These are phyloP conservation scores for Eupeodes latifasciatus DNA, from an alignment of 2,888 invertebrate species.

Conservation along the genomic window DNA sequence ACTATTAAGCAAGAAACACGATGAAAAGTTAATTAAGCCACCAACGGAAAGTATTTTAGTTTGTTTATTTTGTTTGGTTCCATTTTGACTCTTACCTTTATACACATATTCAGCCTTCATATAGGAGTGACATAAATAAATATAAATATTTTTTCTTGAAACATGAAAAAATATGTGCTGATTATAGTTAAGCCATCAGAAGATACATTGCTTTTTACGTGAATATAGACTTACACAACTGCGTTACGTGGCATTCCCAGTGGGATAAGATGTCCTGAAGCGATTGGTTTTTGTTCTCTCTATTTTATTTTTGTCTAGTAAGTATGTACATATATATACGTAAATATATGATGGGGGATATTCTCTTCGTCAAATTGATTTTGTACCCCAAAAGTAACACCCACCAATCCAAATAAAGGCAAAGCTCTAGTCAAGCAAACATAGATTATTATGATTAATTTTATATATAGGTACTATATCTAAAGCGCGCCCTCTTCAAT, in stretches of 20 bases:
- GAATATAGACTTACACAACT: background rate
- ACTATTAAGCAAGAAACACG: background rate
- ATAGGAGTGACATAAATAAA: background rate
- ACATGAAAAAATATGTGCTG: slow-evolving; percentile 35
- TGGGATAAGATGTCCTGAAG: slow-evolving; percentile 27
- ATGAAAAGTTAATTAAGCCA: slow-evolving; percentile 64
- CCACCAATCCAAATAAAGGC: slow-evolving; percentile 51
- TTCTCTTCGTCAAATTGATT: slow-evolving; percentile 71
- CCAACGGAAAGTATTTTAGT: slow-evolving; percentile 7
- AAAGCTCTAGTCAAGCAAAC: slow-evolving; percentile 40
- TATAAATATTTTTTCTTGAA: slow-evolving; percentile 13
- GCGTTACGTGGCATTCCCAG: background rate
- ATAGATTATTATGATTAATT: slow-evolving; percentile 69
- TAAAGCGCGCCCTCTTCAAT: slow-evolving; percentile 10
- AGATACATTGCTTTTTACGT: slow-evolving; percentile 34
- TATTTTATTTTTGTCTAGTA: background rate
- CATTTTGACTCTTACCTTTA: background rate
- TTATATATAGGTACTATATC: background rate
- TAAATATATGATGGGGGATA: background rate
- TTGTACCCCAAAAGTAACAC: slow-evolving; percentile 58
- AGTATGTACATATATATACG: too few relatives aligned
- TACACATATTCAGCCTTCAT: background rate
- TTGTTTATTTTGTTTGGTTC: slow-evolving; percentile 10
- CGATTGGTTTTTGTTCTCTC: slow-evolving; percentile 17
- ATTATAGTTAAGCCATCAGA: slow-evolving; percentile 55